Percentiles rank a stretch among this genome's conserved stretches.
Conservation (phyloP, 2,888 invertebrate genomes). For the Heliconius erato region DNA sequence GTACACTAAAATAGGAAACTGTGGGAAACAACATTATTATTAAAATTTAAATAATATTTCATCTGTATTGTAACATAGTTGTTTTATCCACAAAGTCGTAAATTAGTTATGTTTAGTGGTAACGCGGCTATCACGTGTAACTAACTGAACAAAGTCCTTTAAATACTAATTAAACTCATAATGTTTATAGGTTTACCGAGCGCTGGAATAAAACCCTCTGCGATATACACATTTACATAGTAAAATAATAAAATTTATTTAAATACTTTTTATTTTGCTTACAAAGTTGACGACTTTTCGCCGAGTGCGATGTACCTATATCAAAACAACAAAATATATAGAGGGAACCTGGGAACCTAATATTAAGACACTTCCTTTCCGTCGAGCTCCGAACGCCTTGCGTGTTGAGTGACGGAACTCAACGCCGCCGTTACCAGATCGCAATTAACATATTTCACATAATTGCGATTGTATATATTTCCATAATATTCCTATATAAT, state of each 20-base stretch:
- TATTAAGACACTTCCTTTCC: background rate
- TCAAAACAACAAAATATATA: no score
- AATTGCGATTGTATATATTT: background rate
- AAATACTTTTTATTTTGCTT: background rate
- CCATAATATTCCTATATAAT: background rate
- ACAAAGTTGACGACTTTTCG: background rate
- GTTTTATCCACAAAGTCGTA: constrained; percentile 18
- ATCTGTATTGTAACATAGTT: constrained; percentile 4
- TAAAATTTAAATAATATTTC: background rate
- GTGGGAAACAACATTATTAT: background rate
- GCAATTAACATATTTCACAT: background rate
- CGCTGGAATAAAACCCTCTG: constrained; percentile 8
- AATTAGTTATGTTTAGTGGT: constrained; percentile 25
- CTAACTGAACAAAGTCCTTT: constrained; percentile 26
- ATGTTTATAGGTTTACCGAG: constrained; percentile 18
- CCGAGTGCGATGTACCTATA: no score
- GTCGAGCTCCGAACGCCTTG: background rate
- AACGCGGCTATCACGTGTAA: constrained; percentile 13
- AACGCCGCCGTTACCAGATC: background rate
- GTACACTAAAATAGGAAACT: background rate
- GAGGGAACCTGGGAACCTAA: background rate
- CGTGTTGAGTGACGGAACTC: background rate
- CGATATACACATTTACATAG: constrained; percentile 1
- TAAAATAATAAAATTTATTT: constrained; percentile 1
- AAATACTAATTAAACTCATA: constrained; percentile 27